Conservation (phyloP, 1,140 invertebrate genomes). For the Elysia chlorotica region DNA sequence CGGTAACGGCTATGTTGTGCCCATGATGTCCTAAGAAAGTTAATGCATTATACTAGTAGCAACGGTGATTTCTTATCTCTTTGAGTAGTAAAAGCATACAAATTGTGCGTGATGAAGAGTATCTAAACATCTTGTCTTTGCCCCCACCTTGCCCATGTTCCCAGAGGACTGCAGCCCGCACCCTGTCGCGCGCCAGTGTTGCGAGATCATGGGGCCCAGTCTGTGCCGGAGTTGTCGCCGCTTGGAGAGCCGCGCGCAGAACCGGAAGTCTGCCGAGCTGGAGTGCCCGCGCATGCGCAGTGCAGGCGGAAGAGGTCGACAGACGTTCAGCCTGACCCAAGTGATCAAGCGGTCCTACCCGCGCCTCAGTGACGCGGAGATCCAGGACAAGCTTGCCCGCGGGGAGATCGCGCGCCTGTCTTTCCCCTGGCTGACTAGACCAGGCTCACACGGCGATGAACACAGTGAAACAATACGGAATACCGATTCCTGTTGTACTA, state of each 20-base stretch:
- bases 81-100: too few relatives aligned
- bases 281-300: conserved; percentile 32
- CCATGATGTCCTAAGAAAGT: too few relatives aligned
- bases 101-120: too few relatives aligned
- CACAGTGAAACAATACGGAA: neutral
- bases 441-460: neutral
- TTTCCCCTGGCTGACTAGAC: too few relatives aligned
- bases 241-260: conserved; percentile 23
- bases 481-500: too few relatives aligned
- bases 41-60: too few relatives aligned
- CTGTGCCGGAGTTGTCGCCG: conserved; percentile 34
- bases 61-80: too few relatives aligned
- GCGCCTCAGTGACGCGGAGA: conserved; percentile 26
- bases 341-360: conserved; percentile 31
- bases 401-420: conserved; percentile 28
- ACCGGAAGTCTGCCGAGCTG: conserved; percentile 27
- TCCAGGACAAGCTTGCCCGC: conserved; percentile 32
- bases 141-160: neutral
- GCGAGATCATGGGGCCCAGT: conserved; percentile 39
- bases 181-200: conserved; percentile 29
- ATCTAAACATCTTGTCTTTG: too few relatives aligned
- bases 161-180: neutral
- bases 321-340: conserved; percentile 29
- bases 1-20: too few relatives aligned
- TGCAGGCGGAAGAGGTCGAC: conserved; percentile 26